These are phyloP conservation scores for Calephelis perditalis DNA, from an alignment of 2,888 invertebrate genomes.

Conservation along the genomic window DNA sequence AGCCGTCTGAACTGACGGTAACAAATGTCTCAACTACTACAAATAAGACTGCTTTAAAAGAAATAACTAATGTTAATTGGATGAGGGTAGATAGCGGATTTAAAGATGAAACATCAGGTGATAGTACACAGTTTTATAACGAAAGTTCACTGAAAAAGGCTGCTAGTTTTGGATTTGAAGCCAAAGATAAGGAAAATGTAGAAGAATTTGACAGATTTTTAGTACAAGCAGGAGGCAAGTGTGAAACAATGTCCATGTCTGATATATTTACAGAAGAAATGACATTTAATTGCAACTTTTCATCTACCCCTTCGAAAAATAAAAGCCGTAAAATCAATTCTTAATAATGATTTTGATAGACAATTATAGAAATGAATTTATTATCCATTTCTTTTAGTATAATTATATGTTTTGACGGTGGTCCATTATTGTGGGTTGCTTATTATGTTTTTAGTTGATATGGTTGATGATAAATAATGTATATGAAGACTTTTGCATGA, in stretches of 20 bases:
- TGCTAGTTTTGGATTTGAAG: conserved; percentile 47
- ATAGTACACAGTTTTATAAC: conserved; percentile 57
- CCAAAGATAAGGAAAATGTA: conserved; percentile 58
- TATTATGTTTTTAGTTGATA: conserved; percentile 42
- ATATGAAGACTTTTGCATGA: conserved; percentile 47
- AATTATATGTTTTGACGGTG: conserved; percentile 45
- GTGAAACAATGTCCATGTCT: conserved; percentile 65
- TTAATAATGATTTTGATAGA: conserved; percentile 30
- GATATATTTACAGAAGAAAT: conserved; percentile 66
- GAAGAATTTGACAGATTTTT: conserved; percentile 52
- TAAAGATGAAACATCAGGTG: conserved; percentile 64
- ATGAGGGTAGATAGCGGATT: conserved; percentile 70
- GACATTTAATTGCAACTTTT: conserved; percentile 67
- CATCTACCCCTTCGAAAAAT: conserved; percentile 70
- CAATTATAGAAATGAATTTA: conserved; percentile 44
- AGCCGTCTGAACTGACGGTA: conserved; percentile 67
- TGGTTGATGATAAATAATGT: conserved; percentile 31
- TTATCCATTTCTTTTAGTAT: conserved; percentile 48
- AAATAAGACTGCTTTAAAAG: conserved; percentile 53
- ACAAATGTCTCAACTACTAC: conserved; percentile 46
- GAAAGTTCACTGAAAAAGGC: conserved; percentile 43
- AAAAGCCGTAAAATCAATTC: conserved; percentile 54
- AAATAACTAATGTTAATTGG: conserved; percentile 68
- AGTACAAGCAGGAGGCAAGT: conserved; percentile 44
- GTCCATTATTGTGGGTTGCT: conserved; percentile 54